Percentiles rank a stretch among this genome's conserved stretches.
Evolutionary conservation across 1,140 invertebrate species (phyloP).

Genomic region (Pseudachorutes palmiensis): DNA sequence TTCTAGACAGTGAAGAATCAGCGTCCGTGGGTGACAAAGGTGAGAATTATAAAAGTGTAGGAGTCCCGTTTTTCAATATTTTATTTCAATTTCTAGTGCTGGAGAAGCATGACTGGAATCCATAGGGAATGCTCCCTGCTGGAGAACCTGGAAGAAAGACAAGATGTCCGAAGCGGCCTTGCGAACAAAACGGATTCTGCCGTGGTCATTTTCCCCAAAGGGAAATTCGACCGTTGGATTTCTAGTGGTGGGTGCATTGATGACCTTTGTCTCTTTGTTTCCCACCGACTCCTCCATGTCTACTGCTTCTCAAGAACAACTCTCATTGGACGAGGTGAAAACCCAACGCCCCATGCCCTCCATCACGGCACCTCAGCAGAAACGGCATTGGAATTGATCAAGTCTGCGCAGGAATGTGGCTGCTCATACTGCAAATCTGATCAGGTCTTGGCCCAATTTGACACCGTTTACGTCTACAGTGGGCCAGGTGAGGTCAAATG

Average conservation of each 20-base stretch:
- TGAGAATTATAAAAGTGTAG: background rate
- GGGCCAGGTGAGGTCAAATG: background rate
- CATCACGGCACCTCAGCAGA: background rate
- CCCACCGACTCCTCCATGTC: background rate
- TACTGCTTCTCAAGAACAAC: background rate
- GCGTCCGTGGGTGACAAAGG: too few species aligned
- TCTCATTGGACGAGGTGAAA: background rate
- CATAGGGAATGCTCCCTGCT: background rate
- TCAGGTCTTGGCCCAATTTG: background rate
- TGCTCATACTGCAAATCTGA: background rate
- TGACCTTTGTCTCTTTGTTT: background rate
- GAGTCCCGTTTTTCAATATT: background rate
- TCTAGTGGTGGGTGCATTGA: background rate
- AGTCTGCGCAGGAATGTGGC: background rate
- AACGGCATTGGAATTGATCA: background rate
- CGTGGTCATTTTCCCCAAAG: background rate
- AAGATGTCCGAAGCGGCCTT: background rate
- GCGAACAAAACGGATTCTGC: background rate
- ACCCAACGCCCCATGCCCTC: background rate
- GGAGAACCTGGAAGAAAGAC: background rate
- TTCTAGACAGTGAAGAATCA: too few species aligned
- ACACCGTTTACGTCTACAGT: background rate
- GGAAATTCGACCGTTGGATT: background rate
- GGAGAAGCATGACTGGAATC: background rate
- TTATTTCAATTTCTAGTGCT: background rate